Base-by-base conservation (phyloP, 2,113 vertebrate species). In the Triplophysa dalaica region DNA sequence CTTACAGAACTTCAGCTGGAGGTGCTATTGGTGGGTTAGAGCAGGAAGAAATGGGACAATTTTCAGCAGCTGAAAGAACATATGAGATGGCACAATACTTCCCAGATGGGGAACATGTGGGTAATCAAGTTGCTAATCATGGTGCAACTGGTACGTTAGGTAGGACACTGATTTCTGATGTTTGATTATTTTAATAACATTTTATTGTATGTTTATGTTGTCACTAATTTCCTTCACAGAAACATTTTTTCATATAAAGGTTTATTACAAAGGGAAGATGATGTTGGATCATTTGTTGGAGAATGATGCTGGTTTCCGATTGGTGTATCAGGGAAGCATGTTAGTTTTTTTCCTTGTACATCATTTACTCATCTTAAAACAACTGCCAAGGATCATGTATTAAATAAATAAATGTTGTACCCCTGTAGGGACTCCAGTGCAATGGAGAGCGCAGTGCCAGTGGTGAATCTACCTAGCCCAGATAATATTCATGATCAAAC, bases 211-310 rank as follows among this genome's bases (percentile, higher is more conserved):
- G 52, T 73, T 5, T 22, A 8, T 43, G 58, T 19, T 19, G 19
- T 58, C 81, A 58, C 19, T n/a, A 0, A 21, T 21, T 62, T 80
- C n/a, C 45, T 11, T 65, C 8, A 41, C 78, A 96, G 94, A 75
- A 17, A 95, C 95, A 12, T 80, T 91, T 1, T 96, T 94, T 19
- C 92, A 81, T 74, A 88, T 97, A 69, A 84, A 77, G 0, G 89
- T 90, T 70, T 94, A 90, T 90, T 97, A 95, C 86, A 91, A 93
- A 85, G 95, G 96, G 12, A 87, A 75, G 70, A 90, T 85, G 74
- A 91, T 94, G 54, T 85, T 84, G 21, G 87, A 92, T 75, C 75
- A 89, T 54, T 8, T 88, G 16, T 86, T 94, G 38, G 75, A 79
- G 21, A 93, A 93, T 67, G 87, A 86, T 0, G 33, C 66, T 12